Percentiles rank a stretch among this genome's conserved stretches.
These are phyloP conservation scores for Schizaphis graminum DNA, from an alignment of 2,888 invertebrate species.

Conservation along the genomic window DNA sequence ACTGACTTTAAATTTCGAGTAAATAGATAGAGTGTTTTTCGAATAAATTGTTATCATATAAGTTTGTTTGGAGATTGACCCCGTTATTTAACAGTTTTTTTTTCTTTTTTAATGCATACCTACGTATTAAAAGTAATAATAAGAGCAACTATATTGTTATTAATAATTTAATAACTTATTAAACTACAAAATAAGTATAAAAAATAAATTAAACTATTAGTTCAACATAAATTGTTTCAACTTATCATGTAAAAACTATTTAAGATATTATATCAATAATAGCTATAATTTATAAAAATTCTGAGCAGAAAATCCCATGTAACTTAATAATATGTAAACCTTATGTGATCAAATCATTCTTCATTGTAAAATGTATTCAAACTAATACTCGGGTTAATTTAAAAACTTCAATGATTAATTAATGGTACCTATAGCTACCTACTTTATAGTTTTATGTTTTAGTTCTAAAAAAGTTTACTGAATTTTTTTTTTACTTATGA, in stretches of 20 bases:
- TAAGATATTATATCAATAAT: background rate
- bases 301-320: background rate
- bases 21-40: conserved; percentile 14
- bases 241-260: background rate
- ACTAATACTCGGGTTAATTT: background rate
- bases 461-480: background rate
- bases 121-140: background rate
- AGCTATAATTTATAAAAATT: background rate
- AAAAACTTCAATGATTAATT: conserved; percentile 33
- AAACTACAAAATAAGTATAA: background rate
- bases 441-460: background rate
- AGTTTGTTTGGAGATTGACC: background rate
- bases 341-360: background rate
- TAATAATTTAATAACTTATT: background rate
- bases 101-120: background rate
- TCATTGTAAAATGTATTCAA: background rate
- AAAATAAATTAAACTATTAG: background rate
- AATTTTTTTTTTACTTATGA: conserved; percentile 30
- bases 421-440: background rate
- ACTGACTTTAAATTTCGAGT: conserved; percentile 8
- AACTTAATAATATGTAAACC: background rate
- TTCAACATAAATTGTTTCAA: background rate
- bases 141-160: background rate
- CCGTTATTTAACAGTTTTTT: background rate
- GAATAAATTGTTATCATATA: background rate